phyloP scores from a whole-genome alignment of 2,888 invertebrate species.

The Morinoia aosen region DNA sequence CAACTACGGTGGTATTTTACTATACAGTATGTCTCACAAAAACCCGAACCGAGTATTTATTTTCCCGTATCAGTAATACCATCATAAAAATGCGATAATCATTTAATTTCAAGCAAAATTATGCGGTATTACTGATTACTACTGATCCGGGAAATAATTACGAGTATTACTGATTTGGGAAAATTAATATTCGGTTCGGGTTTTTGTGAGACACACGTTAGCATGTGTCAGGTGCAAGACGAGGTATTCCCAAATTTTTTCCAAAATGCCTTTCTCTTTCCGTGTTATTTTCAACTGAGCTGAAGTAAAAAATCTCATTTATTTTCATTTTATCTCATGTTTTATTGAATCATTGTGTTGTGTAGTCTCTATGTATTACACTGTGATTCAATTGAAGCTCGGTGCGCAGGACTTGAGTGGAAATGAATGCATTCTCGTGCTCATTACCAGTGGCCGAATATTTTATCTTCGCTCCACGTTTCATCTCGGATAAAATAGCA shows the following conservation, averaged over 20 bases:
- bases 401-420: neutral
- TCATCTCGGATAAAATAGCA: neutral
- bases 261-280: neutral
- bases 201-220: too few species aligned
- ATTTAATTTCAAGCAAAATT: too few species aligned
- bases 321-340: neutral
- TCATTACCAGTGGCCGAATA: neutral
- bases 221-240: neutral
- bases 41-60: too few species aligned
- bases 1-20: neutral
- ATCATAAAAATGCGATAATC: too few species aligned
- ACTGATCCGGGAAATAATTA: too few species aligned
- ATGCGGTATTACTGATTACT: too few species aligned
- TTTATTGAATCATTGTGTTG: neutral
- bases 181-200: too few species aligned
- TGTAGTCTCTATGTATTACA: too few species aligned
- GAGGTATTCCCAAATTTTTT: neutral
- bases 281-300: neutral
- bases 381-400: neutral
- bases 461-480: neutral
- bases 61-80: too few species aligned
- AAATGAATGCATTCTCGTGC: neutral
- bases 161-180: too few species aligned
- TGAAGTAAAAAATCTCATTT: neutral
- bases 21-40: too few species aligned